Conservation (phyloP, 1,140 invertebrate species). For the Drosophila persimilis region DNA sequence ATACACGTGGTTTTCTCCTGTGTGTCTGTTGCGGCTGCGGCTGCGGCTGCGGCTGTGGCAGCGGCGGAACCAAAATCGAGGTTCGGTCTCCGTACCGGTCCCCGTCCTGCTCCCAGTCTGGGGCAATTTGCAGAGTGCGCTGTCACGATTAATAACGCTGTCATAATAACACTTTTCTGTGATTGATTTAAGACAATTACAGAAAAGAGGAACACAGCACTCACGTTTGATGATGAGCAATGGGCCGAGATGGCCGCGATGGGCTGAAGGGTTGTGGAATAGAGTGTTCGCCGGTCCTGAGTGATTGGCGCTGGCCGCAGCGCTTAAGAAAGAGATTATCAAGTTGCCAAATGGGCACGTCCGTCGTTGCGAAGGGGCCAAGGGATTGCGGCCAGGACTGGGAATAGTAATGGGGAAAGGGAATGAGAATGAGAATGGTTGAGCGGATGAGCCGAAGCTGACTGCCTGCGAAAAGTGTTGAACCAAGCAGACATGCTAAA, state of each 20-base stretch:
- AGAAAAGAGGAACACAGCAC: conserved; percentile 79
- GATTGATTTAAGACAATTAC: conserved; percentile 82
- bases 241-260: conserved; percentile 19
- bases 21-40: conserved; percentile 12
- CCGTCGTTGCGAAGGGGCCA: conserved; percentile 22
- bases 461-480: conserved; percentile 72
- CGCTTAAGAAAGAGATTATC: conserved; percentile 81
- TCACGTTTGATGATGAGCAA: conserved; percentile 66
- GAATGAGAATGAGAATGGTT: not conserved
- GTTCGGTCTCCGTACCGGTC: not conserved
- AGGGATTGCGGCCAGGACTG: conserved; percentile 3
- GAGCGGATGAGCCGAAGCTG: conserved; percentile 4
- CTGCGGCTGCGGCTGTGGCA: conserved; percentile 16
- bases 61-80: not conserved
- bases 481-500: conserved; percentile 82
- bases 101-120: not conserved
- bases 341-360: conserved; percentile 81
- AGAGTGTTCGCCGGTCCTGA: conserved; percentile 48
- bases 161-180: conserved; percentile 82
- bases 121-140: conserved; percentile 66
- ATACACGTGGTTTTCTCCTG: conserved; percentile 15
- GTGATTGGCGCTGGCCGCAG: conserved; percentile 71
- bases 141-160: conserved; percentile 82
- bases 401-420: conserved; percentile 31
- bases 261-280: conserved; percentile 24